Base-by-base conservation (phyloP, 2,113 vertebrate species). In the Lophura nycthemera region DNA sequence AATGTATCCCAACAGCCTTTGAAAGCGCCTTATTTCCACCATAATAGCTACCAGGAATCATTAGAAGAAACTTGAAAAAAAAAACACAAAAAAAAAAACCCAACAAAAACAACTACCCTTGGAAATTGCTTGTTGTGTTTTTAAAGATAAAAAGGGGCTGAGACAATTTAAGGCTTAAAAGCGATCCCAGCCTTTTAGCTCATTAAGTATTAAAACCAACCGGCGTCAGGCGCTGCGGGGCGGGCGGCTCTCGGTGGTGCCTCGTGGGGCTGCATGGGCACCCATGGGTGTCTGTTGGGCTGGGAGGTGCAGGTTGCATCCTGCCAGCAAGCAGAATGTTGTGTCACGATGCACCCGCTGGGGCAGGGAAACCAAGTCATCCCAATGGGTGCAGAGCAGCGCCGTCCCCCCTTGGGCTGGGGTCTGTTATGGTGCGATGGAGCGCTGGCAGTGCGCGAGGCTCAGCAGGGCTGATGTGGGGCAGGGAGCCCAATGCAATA, bases 1-100 rank as follows among this genome's bases (percentile, higher is more conserved):
- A 74, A 77, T 54, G 66, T 13, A 77, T 59, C 93, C 74, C 84
- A 65, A 34, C 67, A 76, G 64, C 18, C 85, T 76, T 60, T 45
- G 52, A 71, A 82, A 84, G 69, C 12, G 64, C 32, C n/a, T 6
- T 25, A 59, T 95, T 94, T 66, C 86, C 71, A 38, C 18, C 54
- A 20, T 94, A 96, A 96, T 95, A 64, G 83, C 77, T 86, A 85
- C 88, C 95, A 88, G 94, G 82, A 85, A 94, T 89, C 93, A 54
- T 89, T 92, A 86, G 42, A 89, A 81, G 73, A 65, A 90, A 70
- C 85, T 66, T 83, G 2, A 40, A 40, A 43, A 43, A 16, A 56
- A 52, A 57, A 47, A 3, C 60, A 34, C 59, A 69, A 47, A 67
- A 56, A 43, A 45, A 40, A 1, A 10, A 48, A 48, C 8, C 43